phyloP scores from a whole-genome alignment of 1,140 invertebrate genomes.

The Ectropis grisescens region DNA sequence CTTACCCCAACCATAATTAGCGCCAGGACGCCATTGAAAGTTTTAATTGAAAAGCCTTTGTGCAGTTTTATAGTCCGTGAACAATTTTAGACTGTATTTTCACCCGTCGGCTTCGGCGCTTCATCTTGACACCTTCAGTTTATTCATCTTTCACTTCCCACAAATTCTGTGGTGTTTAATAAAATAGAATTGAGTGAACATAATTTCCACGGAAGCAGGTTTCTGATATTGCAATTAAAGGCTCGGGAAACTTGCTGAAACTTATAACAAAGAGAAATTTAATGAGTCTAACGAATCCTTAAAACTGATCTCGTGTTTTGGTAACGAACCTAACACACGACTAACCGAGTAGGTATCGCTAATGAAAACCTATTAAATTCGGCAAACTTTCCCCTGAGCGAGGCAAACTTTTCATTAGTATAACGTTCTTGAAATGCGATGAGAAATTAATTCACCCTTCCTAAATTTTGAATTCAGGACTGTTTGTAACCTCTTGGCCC shows the following conservation, averaged over 20 bases:
- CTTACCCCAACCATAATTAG: slow-evolving; percentile 49
- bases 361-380: slow-evolving; percentile 9
- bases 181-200: no score
- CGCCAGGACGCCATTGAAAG: slow-evolving; percentile 51
- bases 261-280: no score
- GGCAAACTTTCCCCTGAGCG: slow-evolving; percentile 2
- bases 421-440: slow-evolving; percentile 31
- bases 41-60: slow-evolving; percentile 68
- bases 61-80: slow-evolving; percentile 58
- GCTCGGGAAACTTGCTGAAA: no score
- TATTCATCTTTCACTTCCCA: slow-evolving; percentile 5
- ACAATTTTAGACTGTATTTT: slow-evolving; percentile 48
- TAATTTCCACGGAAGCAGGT: no score
- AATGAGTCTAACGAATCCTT: no score
- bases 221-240: no score
- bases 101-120: slow-evolving; percentile 11
- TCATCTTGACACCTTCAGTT: slow-evolving; percentile 27
- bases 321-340: no score
- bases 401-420: slow-evolving; percentile 17
- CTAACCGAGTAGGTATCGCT: no score
- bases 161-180: no score
- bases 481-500: slow-evolving; percentile 50
- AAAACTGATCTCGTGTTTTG: no score
- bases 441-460: slow-evolving; percentile 57
- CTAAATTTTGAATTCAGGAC: slow-evolving; percentile 44